Conservation (phyloP, 2,113 vertebrate genomes). For the Triplophysa tibetana region DNA sequence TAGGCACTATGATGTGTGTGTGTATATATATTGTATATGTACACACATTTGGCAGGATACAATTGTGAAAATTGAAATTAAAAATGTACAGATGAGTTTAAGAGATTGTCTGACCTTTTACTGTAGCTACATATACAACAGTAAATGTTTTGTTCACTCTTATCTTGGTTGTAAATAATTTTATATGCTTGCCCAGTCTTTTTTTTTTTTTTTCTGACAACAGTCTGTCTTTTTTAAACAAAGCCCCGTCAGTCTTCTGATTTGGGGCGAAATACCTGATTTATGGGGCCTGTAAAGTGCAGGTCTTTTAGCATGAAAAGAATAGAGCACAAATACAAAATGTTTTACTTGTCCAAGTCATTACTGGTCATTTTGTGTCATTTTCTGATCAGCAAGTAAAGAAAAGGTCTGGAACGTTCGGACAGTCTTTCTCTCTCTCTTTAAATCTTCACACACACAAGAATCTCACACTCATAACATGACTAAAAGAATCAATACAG, state of each 20-base stretch:
- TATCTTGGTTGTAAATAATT: slow-evolving; percentile 86
- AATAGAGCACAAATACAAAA: slow-evolving; percentile 75
- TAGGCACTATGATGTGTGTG: slow-evolving; percentile 95
- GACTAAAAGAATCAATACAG: slow-evolving; percentile 7
- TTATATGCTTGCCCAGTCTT: slow-evolving; percentile 74
- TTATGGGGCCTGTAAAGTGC: slow-evolving; percentile 45
- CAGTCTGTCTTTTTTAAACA: slow-evolving; percentile 56
- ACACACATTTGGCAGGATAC: slow-evolving; percentile 84
- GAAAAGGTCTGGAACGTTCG: slow-evolving; percentile 21
- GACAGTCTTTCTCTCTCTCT: slow-evolving; percentile 26
- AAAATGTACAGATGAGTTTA: slow-evolving; percentile 86
- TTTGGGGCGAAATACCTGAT: slow-evolving; percentile 48
- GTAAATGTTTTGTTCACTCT: slow-evolving; percentile 81
- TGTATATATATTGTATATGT: slow-evolving; percentile 82
- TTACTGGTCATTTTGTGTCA: slow-evolving; percentile 56
- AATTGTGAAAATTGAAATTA: slow-evolving; percentile 82
- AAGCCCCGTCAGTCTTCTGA: slow-evolving; percentile 51
- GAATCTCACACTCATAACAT: not conserved
- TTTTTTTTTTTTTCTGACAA: slow-evolving; percentile 61
- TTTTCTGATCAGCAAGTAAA: slow-evolving; percentile 57
- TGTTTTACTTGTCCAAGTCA: slow-evolving; percentile 67
- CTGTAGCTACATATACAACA: slow-evolving; percentile 75
- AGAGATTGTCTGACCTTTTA: slow-evolving; percentile 82
- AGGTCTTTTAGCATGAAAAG: slow-evolving; percentile 66
- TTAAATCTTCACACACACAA: not conserved